Percentiles rank a stretch among this genome's conserved stretches.
Evolutionary conservation across 1,140 invertebrate species (phyloP).

Genomic region (Eumeta japonica): DNA sequence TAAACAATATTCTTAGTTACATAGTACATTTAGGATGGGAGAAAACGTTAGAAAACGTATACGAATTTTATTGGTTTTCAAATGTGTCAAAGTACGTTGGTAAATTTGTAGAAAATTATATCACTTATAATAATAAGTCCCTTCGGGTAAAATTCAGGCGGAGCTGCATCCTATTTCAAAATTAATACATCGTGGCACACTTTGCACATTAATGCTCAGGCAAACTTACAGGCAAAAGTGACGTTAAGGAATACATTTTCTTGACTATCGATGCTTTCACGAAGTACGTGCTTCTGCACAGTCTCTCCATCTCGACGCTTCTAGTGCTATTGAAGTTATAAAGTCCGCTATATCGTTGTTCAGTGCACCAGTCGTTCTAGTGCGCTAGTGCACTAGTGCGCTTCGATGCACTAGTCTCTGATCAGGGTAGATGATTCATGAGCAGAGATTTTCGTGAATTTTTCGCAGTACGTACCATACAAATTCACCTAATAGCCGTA

Average conservation of each 20-base stretch:
- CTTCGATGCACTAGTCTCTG: too few relatives aligned
- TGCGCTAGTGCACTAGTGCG: too few relatives aligned
- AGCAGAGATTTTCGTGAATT: slow-evolving; percentile 17
- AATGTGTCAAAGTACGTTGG: slow-evolving; percentile 14
- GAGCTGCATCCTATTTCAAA: slow-evolving; percentile 15
- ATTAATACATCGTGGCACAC: slow-evolving; percentile 10
- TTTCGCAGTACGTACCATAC: slow-evolving; percentile 11
- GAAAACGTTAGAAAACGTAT: slow-evolving; percentile 22
- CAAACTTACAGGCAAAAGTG: slow-evolving; percentile 7
- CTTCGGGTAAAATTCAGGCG: slow-evolving; percentile 11
- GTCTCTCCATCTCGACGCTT: too few relatives aligned
- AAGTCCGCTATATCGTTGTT: slow-evolving; percentile 14
- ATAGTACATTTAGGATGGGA: slow-evolving; percentile 21
- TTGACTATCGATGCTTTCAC: slow-evolving; percentile 16
- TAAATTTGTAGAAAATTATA: slow-evolving; percentile 9
- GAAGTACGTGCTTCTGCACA: slow-evolving; percentile 12
- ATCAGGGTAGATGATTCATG: slow-evolving; percentile 17
- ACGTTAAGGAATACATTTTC: slow-evolving; percentile 11
- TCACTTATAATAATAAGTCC: slow-evolving; percentile 19
- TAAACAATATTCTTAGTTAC: slow-evolving; percentile 28
- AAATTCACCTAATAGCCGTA: slow-evolving; percentile 15
- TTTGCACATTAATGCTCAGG: too few relatives aligned
- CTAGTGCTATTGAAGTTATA: not conserved
- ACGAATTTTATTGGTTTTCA: slow-evolving; percentile 17
- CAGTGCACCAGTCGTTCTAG: slow-evolving; percentile 13